phyloP scores from a whole-genome alignment of 2,113 vertebrate genomes.

The Cebidichthys violaceus region DNA sequence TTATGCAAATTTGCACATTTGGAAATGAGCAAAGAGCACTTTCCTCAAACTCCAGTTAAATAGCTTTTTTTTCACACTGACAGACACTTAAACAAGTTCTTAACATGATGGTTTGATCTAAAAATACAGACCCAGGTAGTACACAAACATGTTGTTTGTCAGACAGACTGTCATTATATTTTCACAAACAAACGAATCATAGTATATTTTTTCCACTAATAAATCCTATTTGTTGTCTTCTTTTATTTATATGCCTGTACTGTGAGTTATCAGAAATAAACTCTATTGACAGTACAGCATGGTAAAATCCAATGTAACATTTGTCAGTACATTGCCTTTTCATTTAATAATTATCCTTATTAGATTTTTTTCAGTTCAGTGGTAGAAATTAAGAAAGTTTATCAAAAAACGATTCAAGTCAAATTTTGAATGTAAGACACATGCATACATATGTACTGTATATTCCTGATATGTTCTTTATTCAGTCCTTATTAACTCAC shows the following conservation, averaged over 20 bases:
- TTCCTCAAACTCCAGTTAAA: slow-evolving; percentile 70
- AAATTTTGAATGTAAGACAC: not conserved
- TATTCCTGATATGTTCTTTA: not conserved
- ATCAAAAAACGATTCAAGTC: not conserved
- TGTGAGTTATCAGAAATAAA: not conserved
- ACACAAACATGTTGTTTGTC: slow-evolving; percentile 24
- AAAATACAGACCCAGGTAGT: slow-evolving; percentile 7
- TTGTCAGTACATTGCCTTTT: not conserved
- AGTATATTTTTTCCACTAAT: not conserved
- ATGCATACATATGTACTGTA: not conserved
- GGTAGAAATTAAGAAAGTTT: not conserved
- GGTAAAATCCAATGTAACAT: not conserved
- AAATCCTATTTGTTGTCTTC: not conserved
- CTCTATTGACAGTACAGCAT: not conserved
- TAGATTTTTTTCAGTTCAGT: not conserved
- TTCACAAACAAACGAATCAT: slow-evolving; percentile 3
- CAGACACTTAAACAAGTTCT: slow-evolving; percentile 53
- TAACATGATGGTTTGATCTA: slow-evolving; percentile 41
- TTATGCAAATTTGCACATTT: slow-evolving; percentile 77
- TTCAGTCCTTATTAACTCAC: not conserved
- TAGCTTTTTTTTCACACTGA: slow-evolving; percentile 61
- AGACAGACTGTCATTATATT: slow-evolving; percentile 32
- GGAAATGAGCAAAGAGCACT: slow-evolving; percentile 67
- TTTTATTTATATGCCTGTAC: not conserved
- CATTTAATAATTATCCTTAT: not conserved